Conservation (phyloP, 2,888 invertebrate species). For the Falcaria lacertinaria region DNA sequence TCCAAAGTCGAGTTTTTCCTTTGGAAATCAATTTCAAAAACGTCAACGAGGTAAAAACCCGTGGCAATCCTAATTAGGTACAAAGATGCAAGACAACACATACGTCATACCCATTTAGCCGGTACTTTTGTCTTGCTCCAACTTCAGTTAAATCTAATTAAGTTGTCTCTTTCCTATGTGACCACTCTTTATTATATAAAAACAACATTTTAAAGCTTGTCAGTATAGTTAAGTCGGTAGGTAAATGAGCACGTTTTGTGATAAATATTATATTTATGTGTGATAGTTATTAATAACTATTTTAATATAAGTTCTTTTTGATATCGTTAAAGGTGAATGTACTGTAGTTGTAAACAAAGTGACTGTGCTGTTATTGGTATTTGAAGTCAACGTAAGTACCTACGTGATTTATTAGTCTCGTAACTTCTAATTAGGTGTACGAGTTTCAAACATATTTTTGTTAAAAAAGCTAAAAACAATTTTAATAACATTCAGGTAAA, state of each 20-base stretch:
- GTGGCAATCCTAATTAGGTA: neutral
- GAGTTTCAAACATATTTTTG: no score
- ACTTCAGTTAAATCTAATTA: neutral
- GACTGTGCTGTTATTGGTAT: neutral
- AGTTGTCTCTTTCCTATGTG: neutral
- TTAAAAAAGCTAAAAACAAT: no score
- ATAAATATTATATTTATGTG: no score
- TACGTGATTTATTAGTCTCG: no score
- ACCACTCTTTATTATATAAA: slow-evolving; percentile 1
- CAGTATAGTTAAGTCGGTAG: neutral
- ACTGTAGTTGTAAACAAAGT: neutral
- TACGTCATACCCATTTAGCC: neutral
- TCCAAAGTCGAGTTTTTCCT: neutral
- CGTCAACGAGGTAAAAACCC: neutral
- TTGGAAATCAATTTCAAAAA: neutral
- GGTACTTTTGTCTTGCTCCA: neutral
- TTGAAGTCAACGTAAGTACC: no score
- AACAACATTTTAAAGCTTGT: neutral
- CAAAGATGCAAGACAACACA: neutral
- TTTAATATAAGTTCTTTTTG: no score
- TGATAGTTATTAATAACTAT: no score
- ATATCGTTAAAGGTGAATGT: neutral
- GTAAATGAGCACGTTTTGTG: neutral
- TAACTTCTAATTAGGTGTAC: no score
- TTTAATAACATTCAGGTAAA: no score